These are phyloP conservation scores for Onthophagus sagittarius DNA, from an alignment of 2,888 invertebrate genomes.

Conservation along the genomic window DNA sequence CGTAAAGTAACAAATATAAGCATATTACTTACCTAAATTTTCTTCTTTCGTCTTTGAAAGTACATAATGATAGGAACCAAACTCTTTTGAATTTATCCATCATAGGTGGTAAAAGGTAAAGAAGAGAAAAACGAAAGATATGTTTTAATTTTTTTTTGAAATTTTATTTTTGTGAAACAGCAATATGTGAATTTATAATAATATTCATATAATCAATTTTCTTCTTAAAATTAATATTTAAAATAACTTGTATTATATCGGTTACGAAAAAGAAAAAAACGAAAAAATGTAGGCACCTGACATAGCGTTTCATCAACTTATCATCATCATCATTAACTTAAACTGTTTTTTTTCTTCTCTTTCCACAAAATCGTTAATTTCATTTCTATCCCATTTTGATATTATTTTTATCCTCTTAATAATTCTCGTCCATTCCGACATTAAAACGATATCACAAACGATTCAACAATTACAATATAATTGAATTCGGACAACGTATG, in stretches of 20 bases:
- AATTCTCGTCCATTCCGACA: not conserved
- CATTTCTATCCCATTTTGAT: not conserved
- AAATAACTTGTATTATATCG: slow-evolving; percentile 41
- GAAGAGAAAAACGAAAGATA: slow-evolving; percentile 7
- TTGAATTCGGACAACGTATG: slow-evolving; percentile 26
- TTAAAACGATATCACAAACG: slow-evolving; percentile 23
- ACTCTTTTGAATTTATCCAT: too few relatives aligned
- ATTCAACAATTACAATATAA: slow-evolving; percentile 23
- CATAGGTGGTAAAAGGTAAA: too few relatives aligned
- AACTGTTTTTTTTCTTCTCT: not conserved
- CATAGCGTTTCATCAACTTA: slow-evolving; percentile 33
- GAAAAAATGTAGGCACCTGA: slow-evolving; percentile 48
- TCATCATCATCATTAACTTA: not conserved
- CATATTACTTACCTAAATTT: too few relatives aligned
- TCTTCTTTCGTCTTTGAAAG: too few relatives aligned
- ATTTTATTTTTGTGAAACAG: slow-evolving; percentile 49
- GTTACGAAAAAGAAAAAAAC: slow-evolving; percentile 45
- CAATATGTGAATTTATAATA: slow-evolving; percentile 48
- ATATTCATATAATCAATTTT: slow-evolving; percentile 43
- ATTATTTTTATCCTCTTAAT: not conserved
- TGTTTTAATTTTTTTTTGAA: slow-evolving; percentile 26
- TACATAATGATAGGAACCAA: too few relatives aligned
- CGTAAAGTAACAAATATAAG: too few relatives aligned
- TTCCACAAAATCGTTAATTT: not conserved
- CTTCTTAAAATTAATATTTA: slow-evolving; percentile 47